Conservation (phyloP, 2,888 invertebrate genomes). For the Tenthredo mesomela region DNA sequence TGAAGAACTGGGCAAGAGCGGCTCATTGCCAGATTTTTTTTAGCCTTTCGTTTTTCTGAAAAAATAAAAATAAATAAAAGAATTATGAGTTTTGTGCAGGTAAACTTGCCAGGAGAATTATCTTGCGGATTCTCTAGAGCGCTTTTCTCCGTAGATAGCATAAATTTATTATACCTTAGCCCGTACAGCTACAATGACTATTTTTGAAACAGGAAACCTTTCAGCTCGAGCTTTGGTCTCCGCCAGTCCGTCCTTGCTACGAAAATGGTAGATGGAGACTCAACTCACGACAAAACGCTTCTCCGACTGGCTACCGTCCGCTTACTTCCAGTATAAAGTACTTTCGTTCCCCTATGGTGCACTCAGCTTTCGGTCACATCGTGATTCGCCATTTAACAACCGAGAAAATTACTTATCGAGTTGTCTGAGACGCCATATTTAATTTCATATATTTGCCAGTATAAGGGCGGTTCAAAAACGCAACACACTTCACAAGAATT, state of each 20-base stretch:
- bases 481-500: background rate
- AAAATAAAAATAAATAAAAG: background rate
- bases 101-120: background rate
- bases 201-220: constrained; percentile 10
- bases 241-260: background rate
- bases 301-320: background rate
- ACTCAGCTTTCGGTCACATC: background rate
- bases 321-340: background rate
- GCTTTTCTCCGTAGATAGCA: background rate
- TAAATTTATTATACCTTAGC: background rate
- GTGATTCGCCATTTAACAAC: background rate
- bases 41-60: background rate
- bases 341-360: background rate
- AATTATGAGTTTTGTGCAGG: background rate
- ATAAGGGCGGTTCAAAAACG: background rate
- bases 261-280: constrained; percentile 25
- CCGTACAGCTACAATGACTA: background rate
- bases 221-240: background rate
- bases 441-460: background rate
- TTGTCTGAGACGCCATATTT: background rate
- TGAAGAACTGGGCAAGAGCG: background rate
- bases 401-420: background rate
- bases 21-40: background rate
- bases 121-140: background rate
- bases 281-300: constrained; percentile 29